Evolutionary conservation across 2,888 invertebrate genomes (phyloP).

Genomic region (Cephus pulcher): DNA sequence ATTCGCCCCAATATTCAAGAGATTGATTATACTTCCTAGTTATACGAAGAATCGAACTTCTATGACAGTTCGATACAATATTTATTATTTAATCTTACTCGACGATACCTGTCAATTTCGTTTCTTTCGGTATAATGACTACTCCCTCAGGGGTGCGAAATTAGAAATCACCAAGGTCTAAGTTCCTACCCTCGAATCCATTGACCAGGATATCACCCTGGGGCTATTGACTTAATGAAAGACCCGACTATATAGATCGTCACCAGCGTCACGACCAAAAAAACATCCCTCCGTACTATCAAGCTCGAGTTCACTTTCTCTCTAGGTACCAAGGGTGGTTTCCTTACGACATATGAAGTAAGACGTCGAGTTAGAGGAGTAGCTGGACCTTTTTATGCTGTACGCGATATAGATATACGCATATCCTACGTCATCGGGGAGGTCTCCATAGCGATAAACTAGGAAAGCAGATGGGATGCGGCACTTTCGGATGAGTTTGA

Average conservation of each 20-base stretch:
- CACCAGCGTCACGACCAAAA: neutral
- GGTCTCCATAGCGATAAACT: neutral
- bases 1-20: neutral
- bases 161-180: neutral
- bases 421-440: neutral
- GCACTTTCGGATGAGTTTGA: slow-evolving; percentile 37
- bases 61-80: neutral
- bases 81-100: neutral
- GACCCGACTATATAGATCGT: neutral
- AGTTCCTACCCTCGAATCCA: neutral
- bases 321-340: neutral
- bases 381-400: neutral
- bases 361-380: neutral
- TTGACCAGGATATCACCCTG: neutral
- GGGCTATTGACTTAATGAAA: neutral
- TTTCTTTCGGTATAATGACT: neutral
- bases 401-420: neutral
- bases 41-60: neutral
- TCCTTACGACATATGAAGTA: neutral
- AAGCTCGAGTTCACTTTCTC: neutral
- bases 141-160: neutral
- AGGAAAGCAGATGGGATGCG: slow-evolving; percentile 16
- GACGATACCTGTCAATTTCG: neutral
- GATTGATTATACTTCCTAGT: neutral
- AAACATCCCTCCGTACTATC: neutral